Base-by-base conservation (phyloP, 2,113 vertebrate species). In the Microcebus ravelobensis region DNA sequence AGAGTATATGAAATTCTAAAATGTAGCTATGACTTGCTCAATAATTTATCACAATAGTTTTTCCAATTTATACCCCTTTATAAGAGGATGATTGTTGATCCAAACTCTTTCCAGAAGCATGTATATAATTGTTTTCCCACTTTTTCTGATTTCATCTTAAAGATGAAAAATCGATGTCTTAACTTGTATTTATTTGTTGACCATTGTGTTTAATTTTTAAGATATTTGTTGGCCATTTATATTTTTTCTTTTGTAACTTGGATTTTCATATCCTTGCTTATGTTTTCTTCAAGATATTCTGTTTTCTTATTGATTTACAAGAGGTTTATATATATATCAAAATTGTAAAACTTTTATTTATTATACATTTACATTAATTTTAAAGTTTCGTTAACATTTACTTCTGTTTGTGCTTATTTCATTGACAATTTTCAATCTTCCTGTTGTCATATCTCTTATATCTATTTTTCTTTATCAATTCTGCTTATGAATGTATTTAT, bases 181-280 rank as follows among this genome's bases (percentile, higher is more conserved):
- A 67, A 25, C 87, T 85, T 95, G 29, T 71, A 29, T 55, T 84
- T 83, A 45, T 82, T 81, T 83, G 13, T 92, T 97, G 55, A 67
- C 13, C 3, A 36, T 14, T 85, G 45, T 87, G 31, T 67, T 57
- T 87, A 70, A 18, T 63, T 93, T 96, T 89, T 52, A 36, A 90
- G 29, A 20, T 84, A 17, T 61, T 96, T 94, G 29, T 36, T 83
- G 21, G 25, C 27, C 1, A 73, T 73, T 82, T 27, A 45, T 77
- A 73, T 12, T 70, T 48, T 91, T 85, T 52, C 10, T 71, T 76
- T 94, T 84, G 34, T 74, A 81, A 89, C 67, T 80, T 94, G 79
- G 27, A 42, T 85, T 42, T 73, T 89, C 20, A 86, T 65, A 57
- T 42, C 42, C 2, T 91, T 71, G 10, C 23, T 23, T 68, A 5